phyloP scores from a whole-genome alignment of 2,113 vertebrate species.

The Jacana jacana region DNA sequence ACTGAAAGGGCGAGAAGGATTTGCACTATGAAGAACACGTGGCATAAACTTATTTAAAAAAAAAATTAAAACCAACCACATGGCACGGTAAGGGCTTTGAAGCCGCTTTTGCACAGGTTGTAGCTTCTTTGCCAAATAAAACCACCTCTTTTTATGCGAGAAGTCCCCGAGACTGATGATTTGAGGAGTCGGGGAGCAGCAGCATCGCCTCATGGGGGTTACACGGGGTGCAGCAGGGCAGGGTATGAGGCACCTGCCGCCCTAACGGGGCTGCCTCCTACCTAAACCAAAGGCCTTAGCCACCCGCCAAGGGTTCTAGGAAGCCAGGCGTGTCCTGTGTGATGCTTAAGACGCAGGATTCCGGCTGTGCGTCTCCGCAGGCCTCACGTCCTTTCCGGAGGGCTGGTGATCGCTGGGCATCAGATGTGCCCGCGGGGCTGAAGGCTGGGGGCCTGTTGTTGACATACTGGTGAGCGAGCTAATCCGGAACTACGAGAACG shows the following conservation, averaged over 20 bases:
- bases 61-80: background rate
- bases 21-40: background rate
- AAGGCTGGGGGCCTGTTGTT: background rate
- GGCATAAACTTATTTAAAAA: background rate
- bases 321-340: fast-evolving
- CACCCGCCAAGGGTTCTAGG: background rate
- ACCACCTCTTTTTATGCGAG: background rate
- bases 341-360: fast-evolving
- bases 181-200: background rate
- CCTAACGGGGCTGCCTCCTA: background rate
- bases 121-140: background rate
- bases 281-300: background rate
- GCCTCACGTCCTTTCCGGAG: background rate
- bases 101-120: background rate
- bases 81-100: background rate
- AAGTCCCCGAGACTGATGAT: background rate
- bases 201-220: fast-evolving
- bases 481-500: fast-evolving
- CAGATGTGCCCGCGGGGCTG: fast-evolving
- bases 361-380: background rate
- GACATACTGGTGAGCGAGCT: fast-evolving
- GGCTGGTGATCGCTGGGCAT: fast-evolving
- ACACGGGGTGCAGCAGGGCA: fast-evolving
- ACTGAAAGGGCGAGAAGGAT: background rate
- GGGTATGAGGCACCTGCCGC: background rate